These are phyloP conservation scores for Notamacropus eugenii DNA, from an alignment of 2,797 vertebrate species.

Conservation along the genomic window DNA sequence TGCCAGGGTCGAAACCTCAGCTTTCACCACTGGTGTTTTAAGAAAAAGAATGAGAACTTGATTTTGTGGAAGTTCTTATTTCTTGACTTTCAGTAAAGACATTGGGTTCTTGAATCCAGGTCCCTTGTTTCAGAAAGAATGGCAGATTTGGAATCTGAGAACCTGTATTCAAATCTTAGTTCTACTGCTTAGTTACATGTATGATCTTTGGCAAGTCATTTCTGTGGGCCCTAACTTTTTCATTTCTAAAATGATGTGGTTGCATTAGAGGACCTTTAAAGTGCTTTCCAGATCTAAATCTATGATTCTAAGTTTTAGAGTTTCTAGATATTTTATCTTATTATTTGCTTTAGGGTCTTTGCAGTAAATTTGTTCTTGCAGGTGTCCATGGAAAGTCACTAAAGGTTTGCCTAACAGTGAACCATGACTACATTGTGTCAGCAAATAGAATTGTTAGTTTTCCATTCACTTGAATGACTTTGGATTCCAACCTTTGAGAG, in stretches of 20 bases:
- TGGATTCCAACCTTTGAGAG: not conserved
- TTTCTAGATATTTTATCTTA: not conserved
- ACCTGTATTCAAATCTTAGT: not conserved
- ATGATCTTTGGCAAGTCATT: not conserved
- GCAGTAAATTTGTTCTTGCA: not conserved
- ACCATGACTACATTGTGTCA: not conserved
- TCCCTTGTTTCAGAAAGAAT: not conserved
- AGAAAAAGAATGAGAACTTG: not conserved
- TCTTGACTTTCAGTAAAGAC: not conserved
- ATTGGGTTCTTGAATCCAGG: not conserved
- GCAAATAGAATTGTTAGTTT: not conserved
- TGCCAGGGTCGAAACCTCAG: not conserved
- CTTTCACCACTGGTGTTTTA: not conserved
- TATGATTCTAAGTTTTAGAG: not conserved
- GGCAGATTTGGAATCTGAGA: not conserved
- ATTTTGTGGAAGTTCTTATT: not conserved
- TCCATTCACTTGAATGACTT: not conserved
- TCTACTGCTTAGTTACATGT: not conserved
- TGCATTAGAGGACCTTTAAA: not conserved
- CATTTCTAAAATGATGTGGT: not conserved
- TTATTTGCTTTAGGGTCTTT: not conserved
- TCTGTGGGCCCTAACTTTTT: not conserved
- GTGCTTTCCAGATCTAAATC: not conserved
- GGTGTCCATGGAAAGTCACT: not conserved
- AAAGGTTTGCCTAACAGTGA: not conserved